Base-by-base conservation (phyloP, 2,113 vertebrate species). In the Anhinga anhinga region DNA sequence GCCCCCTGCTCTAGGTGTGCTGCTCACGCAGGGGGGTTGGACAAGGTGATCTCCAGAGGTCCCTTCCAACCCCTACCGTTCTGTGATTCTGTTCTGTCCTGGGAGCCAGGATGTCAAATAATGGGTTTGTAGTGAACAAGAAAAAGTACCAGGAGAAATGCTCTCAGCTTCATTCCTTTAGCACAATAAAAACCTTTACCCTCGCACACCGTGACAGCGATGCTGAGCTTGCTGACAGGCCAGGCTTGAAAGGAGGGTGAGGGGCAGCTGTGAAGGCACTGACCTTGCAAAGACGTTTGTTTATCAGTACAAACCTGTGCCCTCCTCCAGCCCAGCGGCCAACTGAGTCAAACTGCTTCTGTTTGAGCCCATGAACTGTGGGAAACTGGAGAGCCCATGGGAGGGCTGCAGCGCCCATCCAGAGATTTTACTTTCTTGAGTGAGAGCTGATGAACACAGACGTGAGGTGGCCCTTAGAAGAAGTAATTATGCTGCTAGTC, bases 391-490 rank as follows among this genome's bases (percentile, higher is more conserved):
- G 40, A 93, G 59, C 82, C 66, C 74, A 26, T 50, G 86, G 76
- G 62, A 95, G 73, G 45, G 62, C 14, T 89, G 89, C 88, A 91
- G 71, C 1, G 7, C 67, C 80, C 3, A 0, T 71, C 86, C 58
- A 15, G 66, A 96, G 82, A 58, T 85, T 15, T 27, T 67, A 7
- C 90, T 85, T 76, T 92, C 40, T 38, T 85, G 78, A 97, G 55
- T 83, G 91, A 88, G 92, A 95, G 90, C 76, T 92, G 95, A 90
- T 96, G 95, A 95, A 89, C 92, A 95, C 61, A 47, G 86, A 80
- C 59, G 1, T 17, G 82, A 84, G 86, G 81, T 86, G 76, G 91
- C 53, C 82, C 77, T 98, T 96, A 95, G 95, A 97, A 97, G 94
- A 78, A 91, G 29, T 62, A 90, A 93, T 95, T 96, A 72, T 14